A percentile compares a stretch with the other conserved stretches of the same genome.
These are phyloP conservation scores for Heterotis niloticus DNA, from an alignment of 2,113 vertebrate genomes.

Conservation along the genomic window DNA sequence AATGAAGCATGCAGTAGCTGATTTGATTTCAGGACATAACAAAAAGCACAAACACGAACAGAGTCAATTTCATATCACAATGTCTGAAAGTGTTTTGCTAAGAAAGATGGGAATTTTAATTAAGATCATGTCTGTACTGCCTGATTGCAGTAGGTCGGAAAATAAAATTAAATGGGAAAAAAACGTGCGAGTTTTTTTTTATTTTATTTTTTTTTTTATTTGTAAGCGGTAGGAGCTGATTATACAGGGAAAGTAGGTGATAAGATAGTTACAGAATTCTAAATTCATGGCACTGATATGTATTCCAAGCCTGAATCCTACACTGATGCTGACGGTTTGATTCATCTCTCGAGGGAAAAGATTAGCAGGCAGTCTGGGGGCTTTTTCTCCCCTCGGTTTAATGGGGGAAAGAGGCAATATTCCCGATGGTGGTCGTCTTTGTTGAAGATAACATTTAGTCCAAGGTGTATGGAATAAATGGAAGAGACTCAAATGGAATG, in stretches of 20 bases:
- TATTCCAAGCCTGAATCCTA: constrained; percentile 47
- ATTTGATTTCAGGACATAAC: not conserved
- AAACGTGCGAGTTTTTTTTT: constrained; percentile 2
- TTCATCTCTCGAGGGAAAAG: constrained; percentile 48
- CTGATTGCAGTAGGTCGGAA: constrained; percentile 35
- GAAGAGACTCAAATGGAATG: constrained; percentile 41
- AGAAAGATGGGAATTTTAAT: constrained; percentile 29
- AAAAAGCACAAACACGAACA: not conserved
- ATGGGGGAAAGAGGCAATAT: constrained; percentile 52
- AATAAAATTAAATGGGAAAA: constrained; percentile 26
- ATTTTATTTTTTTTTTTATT: not conserved
- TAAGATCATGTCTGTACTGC: constrained; percentile 29
- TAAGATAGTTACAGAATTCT: constrained; percentile 34
- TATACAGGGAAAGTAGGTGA: constrained; percentile 50
- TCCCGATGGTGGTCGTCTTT: constrained; percentile 45
- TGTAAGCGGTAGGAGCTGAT: constrained; percentile 53
- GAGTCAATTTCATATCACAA: not conserved
- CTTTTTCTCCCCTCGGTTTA: constrained; percentile 51
- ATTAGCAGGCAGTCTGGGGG: constrained; percentile 36
- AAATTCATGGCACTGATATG: constrained; percentile 46
- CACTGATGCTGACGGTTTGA: constrained; percentile 49
- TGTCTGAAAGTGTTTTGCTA: not conserved
- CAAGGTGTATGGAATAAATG: constrained; percentile 48
- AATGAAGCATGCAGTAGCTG: not conserved
- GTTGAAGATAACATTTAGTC: constrained; percentile 47